A percentile compares a stretch with the other conserved stretches of the same genome.
These are phyloP conservation scores for Philopotamus ludificatus DNA, from an alignment of 1,140 invertebrate species.

Conservation along the genomic window DNA sequence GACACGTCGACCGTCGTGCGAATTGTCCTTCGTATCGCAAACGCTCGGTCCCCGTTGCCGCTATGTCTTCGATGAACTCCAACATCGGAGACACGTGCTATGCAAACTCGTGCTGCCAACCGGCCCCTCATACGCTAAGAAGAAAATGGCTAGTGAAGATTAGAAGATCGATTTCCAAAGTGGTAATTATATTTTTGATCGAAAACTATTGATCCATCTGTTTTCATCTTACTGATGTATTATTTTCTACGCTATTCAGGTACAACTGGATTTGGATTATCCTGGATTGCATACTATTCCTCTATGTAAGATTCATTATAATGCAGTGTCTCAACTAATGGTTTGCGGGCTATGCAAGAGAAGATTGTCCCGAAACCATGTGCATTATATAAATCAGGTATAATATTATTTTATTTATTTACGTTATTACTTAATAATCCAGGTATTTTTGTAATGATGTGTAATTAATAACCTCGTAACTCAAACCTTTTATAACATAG, in stretches of 20 bases:
- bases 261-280: constrained; percentile 60
- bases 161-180: constrained; percentile 67
- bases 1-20: constrained; percentile 77
- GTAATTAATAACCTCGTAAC: no score
- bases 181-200: constrained; percentile 58
- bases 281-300: constrained; percentile 62
- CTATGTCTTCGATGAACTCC: background rate
- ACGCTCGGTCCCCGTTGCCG: constrained; percentile 45
- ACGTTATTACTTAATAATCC: no score
- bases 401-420: no score
- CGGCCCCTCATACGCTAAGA: constrained; percentile 67
- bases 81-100: constrained; percentile 54
- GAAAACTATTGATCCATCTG: no score
- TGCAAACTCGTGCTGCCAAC: constrained; percentile 61
- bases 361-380: constrained; percentile 69
- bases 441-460: no score
- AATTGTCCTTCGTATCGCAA: constrained; percentile 63
- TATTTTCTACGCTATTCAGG: constrained; percentile 46
- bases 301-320: constrained; percentile 63
- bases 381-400: constrained; percentile 62
- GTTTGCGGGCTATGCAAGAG: constrained; percentile 74
- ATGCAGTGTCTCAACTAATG: constrained; percentile 66
- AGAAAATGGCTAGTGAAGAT: constrained; percentile 77
- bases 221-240: background rate
- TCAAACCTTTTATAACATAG: no score